Base-by-base conservation (phyloP, 2,113 vertebrate species). In the Barbus barbus region DNA sequence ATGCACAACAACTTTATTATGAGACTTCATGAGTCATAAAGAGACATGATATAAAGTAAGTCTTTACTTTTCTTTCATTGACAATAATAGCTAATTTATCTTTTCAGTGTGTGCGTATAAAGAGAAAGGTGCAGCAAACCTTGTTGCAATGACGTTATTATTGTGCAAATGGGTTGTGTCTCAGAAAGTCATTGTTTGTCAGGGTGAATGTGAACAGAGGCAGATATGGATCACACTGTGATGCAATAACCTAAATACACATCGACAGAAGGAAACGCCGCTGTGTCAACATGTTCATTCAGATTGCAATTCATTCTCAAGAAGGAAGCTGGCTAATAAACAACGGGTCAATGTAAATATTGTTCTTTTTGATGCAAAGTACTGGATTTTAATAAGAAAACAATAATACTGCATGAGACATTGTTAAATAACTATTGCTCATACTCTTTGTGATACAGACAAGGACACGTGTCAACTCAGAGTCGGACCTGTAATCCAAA, bases 241-340 rank as follows among this genome's bases (percentile, higher is more conserved):
- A 82, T 20, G 56, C 46, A n/a, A 72, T 75, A 33, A 60, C 56
- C 33, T 65, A 74, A 69, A 86, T 89, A 58, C 41, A 31, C 53
- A 33, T 22, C 31, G 65, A 86, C 78, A 61, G 46, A 78, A 46
- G 74, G 72, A 86, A 89, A 81, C 65, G 51, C 82, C 75, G 53
- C 22, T 38, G 36, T 1, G 28, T 61, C 73, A 83, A 63, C 24
- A 73, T 18, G 5, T 24, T 24, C 18, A 36, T 38, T 75, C n/a
- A 81, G 58, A 69, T 5, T 76, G 60, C 28, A 77, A 56, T 56
- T 77, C 56, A 46, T 36, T 78, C 22, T 63, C 33, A 78, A 48
- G 46, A 78, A 72, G 46, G 44, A 33, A 46, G 63, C 22, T 14
- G 9, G 18, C 31, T 48, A 67, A 48, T 12, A 80, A 65, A 65